These are phyloP conservation scores for Argya squamiceps DNA, from an alignment of 2,797 vertebrate species.

Conservation along the genomic window DNA sequence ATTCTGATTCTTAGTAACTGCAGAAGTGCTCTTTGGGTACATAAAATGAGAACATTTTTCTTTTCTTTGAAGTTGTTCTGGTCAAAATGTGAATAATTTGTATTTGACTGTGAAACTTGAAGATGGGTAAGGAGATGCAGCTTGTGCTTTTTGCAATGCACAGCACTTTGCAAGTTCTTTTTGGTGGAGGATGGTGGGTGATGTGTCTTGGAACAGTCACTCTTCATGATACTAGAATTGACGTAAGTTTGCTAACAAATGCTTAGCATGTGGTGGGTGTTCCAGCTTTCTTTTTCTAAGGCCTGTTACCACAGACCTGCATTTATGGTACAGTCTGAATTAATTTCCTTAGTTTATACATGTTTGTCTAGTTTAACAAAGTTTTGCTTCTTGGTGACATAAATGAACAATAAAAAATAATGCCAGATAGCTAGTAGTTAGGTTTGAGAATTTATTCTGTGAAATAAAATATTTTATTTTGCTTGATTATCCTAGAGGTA, in stretches of 20 bases:
- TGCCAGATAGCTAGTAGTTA: neutral
- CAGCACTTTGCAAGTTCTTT: neutral
- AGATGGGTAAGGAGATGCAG: neutral
- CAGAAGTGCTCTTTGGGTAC: neutral
- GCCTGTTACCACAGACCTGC: neutral
- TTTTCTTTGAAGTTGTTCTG: neutral
- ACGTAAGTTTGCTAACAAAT: neutral
- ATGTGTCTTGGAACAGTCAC: neutral
- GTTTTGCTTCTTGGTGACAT: neutral
- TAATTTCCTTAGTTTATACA: neutral
- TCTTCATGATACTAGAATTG: neutral
- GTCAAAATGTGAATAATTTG: neutral
- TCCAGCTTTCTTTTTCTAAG: neutral
- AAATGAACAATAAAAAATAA: neutral
- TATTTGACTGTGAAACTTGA: neutral
- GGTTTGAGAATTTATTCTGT: neutral
- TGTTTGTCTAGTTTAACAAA: neutral
- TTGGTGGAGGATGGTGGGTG: neutral
- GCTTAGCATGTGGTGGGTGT: neutral
- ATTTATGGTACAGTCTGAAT: neutral
- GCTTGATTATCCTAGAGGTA: neutral
- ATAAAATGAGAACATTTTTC: neutral
- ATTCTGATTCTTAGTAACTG: neutral
- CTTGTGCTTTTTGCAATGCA: neutral
- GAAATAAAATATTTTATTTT: neutral